Evolutionary conservation across 2,797 vertebrate species (phyloP).

Genomic region (Capromys pilorides): DNA sequence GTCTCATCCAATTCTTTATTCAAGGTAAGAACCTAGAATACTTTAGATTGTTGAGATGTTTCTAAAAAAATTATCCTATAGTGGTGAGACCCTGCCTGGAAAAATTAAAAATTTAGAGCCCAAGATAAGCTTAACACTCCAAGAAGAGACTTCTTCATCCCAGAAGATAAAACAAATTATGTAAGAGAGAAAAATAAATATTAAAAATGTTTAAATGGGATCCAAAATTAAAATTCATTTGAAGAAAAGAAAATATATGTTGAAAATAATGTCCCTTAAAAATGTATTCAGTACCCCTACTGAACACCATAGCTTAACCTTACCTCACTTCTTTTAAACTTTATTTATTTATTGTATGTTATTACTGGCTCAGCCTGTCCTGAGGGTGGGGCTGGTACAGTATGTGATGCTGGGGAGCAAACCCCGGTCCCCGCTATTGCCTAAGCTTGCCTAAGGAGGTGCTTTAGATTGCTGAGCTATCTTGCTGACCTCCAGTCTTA

Average conservation of each 20-base stretch:
- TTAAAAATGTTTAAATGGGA: background rate
- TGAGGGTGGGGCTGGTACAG: too few relatives aligned
- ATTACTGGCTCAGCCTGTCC: too few relatives aligned
- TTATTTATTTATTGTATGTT: too few relatives aligned
- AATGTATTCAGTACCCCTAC: background rate
- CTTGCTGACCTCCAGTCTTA: background rate
- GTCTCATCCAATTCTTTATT: background rate
- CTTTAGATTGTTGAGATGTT: background rate
- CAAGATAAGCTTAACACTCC: background rate
- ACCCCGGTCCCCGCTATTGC: too few relatives aligned
- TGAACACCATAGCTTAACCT: background rate
- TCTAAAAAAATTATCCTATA: background rate
- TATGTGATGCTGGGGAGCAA: too few relatives aligned
- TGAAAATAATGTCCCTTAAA: background rate
- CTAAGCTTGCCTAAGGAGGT: too few relatives aligned
- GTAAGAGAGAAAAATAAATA: background rate
- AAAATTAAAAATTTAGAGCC: background rate
- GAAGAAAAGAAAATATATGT: background rate
- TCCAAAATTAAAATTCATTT: background rate
- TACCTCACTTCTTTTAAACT: too few relatives aligned
- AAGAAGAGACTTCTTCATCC: background rate
- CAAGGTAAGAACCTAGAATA: background rate
- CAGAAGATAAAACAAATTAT: background rate
- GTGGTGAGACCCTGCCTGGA: background rate
- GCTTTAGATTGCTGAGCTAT: too few relatives aligned